phyloP scores from a whole-genome alignment of 2,797 vertebrate genomes.

The Cynopterus sphinx region DNA sequence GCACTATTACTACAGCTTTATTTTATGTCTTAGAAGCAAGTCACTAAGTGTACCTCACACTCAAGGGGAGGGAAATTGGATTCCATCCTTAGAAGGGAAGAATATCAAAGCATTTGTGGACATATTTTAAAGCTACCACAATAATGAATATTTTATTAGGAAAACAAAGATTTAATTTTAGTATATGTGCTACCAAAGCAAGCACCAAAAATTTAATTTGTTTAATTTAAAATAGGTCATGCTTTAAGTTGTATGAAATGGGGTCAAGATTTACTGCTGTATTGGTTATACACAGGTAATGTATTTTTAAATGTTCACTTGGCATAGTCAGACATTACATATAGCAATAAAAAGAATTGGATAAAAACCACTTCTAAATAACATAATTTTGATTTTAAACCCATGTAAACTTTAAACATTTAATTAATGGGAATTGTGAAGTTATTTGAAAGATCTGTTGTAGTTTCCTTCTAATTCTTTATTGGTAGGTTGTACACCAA shows the following conservation, averaged over 20 bases:
- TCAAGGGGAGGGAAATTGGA: neutral
- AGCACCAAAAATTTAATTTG: neutral
- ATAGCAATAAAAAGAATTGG: neutral
- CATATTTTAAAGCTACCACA: neutral
- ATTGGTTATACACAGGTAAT: neutral
- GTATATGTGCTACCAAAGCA: no score
- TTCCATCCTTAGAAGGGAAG: neutral
- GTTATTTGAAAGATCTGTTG: neutral
- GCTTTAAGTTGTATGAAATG: neutral
- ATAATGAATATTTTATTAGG: neutral
- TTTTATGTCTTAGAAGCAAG: neutral
- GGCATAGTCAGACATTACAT: neutral
- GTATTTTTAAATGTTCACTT: neutral
- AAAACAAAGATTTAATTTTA: neutral
- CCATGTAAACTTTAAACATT: neutral
- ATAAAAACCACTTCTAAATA: neutral
- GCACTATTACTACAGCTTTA: neutral
- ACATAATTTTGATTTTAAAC: neutral
- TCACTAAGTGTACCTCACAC: neutral
- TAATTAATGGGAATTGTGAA: constrained; percentile 18
- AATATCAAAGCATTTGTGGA: neutral
- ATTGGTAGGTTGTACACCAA: neutral
- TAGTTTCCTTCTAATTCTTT: neutral
- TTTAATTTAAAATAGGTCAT: neutral
- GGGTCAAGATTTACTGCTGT: neutral